These are phyloP conservation scores for Andrena hattorfiana DNA, from an alignment of 2,888 invertebrate species.

Conservation along the genomic window DNA sequence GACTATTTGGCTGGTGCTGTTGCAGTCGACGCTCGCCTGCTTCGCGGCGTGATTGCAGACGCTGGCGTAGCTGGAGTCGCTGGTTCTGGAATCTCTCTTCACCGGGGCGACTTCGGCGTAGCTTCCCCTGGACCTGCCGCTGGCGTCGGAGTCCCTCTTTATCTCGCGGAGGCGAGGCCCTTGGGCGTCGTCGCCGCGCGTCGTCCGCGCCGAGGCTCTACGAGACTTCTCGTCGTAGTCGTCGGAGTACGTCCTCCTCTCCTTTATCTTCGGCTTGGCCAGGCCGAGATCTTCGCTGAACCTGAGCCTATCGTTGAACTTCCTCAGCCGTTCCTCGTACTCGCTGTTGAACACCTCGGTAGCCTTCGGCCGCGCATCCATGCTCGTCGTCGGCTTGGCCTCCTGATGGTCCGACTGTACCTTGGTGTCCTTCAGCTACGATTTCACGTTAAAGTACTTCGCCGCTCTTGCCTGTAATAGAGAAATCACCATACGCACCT, in stretches of 20 bases:
- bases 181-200: not conserved
- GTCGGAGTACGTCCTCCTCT: slow-evolving; percentile 77
- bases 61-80: slow-evolving; percentile 69
- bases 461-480: not conserved
- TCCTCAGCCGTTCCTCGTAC: slow-evolving; percentile 67
- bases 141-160: slow-evolving; percentile 58
- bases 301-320: slow-evolving; percentile 68
- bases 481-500: slow-evolving; percentile 43
- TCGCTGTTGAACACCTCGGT: slow-evolving; percentile 45
- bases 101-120: slow-evolving; percentile 34
- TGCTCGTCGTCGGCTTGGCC: not conserved
- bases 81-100: slow-evolving; percentile 63
- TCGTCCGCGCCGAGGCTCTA: slow-evolving; percentile 19
- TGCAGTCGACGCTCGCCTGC: slow-evolving; percentile 72
- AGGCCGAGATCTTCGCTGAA: slow-evolving; percentile 68
- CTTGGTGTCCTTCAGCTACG: slow-evolving; percentile 52
- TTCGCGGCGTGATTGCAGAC: slow-evolving; percentile 53
- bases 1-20: slow-evolving; percentile 53
- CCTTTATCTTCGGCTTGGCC: slow-evolving; percentile 55
- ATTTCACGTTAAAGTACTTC: not conserved
- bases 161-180: slow-evolving; percentile 21
- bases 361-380: not conserved
- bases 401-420: slow-evolving; percentile 36
- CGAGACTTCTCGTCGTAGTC: slow-evolving; percentile 75
- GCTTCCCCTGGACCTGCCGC: slow-evolving; percentile 54